Percentiles rank a stretch among this genome's conserved stretches.
These are phyloP conservation scores for Danio albolineatus DNA, from an alignment of 2,797 vertebrate genomes.

Conservation along the genomic window DNA sequence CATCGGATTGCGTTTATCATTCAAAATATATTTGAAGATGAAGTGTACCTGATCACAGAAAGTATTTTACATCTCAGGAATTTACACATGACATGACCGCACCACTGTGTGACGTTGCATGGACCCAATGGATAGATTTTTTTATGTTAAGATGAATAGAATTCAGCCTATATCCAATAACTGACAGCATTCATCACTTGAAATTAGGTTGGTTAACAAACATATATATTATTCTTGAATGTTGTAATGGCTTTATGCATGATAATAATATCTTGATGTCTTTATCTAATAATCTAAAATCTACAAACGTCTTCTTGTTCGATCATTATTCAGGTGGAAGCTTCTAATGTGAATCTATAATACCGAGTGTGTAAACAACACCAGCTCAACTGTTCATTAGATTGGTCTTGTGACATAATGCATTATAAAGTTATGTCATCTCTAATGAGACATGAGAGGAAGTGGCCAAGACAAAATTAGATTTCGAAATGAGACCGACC, in stretches of 20 bases:
- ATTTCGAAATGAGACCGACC: constrained; percentile 27
- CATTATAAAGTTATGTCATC: constrained; percentile 31
- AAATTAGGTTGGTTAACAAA: constrained; percentile 4
- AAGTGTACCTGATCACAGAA: no score
- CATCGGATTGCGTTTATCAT: no score
- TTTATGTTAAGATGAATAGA: constrained; percentile 11
- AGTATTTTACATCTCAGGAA: no score
- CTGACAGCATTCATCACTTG: neutral
- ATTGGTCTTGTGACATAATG: constrained; percentile 29
- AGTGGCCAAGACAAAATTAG: constrained; percentile 9
- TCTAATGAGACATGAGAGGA: constrained; percentile 39
- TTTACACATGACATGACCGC: no score
- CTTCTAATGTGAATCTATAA: constrained; percentile 11
- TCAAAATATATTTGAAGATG: no score
- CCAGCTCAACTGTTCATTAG: constrained; percentile 27
- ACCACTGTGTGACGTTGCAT: no score
- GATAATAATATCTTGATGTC: constrained; percentile 4
- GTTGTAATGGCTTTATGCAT: neutral
- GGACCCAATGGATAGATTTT: no score
- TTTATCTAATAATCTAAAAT: no score
- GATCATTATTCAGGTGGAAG: constrained; percentile 1
- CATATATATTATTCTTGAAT: constrained; percentile 3
- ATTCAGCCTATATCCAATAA: neutral
- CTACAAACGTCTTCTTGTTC: no score
- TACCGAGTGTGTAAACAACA: neutral